These are phyloP conservation scores for Platyrinchus mystaceus DNA, from an alignment of 2,797 vertebrate species.

Conservation along the genomic window DNA sequence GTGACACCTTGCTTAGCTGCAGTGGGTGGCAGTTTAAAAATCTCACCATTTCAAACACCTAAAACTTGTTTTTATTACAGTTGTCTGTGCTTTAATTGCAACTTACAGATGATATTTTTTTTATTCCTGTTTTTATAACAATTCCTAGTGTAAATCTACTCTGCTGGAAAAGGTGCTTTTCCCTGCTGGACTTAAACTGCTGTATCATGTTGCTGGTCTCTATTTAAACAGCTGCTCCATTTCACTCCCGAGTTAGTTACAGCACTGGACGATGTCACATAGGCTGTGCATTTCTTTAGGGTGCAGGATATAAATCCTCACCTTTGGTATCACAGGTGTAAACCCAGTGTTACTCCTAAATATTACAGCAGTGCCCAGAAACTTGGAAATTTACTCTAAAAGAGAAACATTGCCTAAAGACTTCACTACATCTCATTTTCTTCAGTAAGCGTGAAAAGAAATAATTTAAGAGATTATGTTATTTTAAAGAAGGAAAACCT, in stretches of 20 bases:
- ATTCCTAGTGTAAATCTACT: conserved; percentile 2
- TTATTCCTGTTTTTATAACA: background rate
- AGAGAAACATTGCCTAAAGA: background rate
- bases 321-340: background rate
- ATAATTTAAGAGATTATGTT: background rate
- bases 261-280: background rate
- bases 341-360: background rate
- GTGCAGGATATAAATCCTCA: background rate
- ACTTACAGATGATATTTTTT: background rate
- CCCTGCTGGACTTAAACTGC: background rate
- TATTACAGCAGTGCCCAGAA: background rate
- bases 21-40: background rate
- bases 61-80: background rate
- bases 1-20: background rate
- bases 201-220: conserved; percentile 28
- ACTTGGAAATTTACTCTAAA: background rate
- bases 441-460: background rate
- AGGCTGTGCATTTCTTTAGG: background rate
- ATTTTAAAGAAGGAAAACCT: background rate
- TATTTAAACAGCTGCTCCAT: conserved; percentile 58
- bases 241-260: conserved; percentile 42
- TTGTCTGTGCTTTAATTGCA: background rate
- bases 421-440: background rate
- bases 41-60: background rate
- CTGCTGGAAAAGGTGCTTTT: conserved; percentile 9